phyloP scores from a whole-genome alignment of 2,888 invertebrate genomes.

The Polietes domitor region DNA sequence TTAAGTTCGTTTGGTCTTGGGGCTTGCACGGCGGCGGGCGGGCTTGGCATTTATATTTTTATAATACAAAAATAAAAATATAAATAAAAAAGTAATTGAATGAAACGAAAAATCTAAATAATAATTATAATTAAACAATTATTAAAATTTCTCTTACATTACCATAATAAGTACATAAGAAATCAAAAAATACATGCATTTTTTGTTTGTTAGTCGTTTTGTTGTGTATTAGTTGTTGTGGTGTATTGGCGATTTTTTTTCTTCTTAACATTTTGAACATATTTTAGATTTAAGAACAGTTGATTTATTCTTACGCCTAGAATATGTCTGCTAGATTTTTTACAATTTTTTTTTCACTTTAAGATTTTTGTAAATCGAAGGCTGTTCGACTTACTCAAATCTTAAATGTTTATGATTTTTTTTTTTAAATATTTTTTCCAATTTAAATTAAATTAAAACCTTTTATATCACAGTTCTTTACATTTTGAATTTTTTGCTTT shows the following conservation, averaged over 20 bases:
- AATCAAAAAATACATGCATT: conserved; percentile 36
- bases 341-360: conserved; percentile 44
- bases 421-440: conserved; percentile 25
- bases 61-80: conserved; percentile 62
- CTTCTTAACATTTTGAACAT: conserved; percentile 20
- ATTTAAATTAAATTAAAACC: conserved; percentile 54
- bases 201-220: conserved; percentile 62
- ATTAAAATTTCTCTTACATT: conserved; percentile 65
- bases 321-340: conserved; percentile 12
- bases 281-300: conserved; percentile 5
- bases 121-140: conserved; percentile 69
- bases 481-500: conserved; percentile 65
- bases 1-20: conserved; percentile 54
- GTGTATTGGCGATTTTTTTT: conserved; percentile 1
- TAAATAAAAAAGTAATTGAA: conserved; percentile 54
- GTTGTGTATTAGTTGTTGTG: conserved; percentile 34
- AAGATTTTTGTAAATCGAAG: conserved; percentile 11
- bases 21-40: not conserved
- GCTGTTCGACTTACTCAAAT: not conserved
- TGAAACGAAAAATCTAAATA: conserved; percentile 62
- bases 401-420: not conserved
- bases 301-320: not conserved
- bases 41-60: conserved; percentile 66
- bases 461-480: conserved; percentile 71
- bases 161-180: conserved; percentile 43